Conservation (phyloP, 1,140 invertebrate genomes). For the Rhyacophila brunnea region DNA sequence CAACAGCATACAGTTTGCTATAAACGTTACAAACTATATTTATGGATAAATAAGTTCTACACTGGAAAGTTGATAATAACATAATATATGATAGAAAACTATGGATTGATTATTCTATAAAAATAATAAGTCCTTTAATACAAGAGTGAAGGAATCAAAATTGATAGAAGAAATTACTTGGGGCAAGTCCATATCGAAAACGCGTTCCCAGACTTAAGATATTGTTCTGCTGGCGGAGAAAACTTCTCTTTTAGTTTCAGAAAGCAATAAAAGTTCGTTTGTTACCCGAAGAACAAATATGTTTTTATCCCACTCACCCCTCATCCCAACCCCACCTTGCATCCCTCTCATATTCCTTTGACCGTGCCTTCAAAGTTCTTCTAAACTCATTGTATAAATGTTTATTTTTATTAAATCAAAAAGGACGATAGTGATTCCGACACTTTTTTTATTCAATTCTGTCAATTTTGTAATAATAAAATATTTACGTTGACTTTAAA, state of each 20-base stretch:
- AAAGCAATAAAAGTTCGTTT: constrained; percentile 37
- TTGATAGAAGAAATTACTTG: constrained; percentile 13
- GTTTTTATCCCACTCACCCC: constrained; percentile 10
- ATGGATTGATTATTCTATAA: no score
- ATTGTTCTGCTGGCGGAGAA: constrained; percentile 21
- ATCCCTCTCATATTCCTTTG: constrained; percentile 13
- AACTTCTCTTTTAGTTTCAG: constrained; percentile 30
- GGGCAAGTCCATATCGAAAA: background rate
- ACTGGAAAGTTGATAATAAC: no score
- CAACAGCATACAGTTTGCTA: no score
- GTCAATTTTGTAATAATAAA: no score
- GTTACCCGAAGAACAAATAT: constrained; percentile 34
- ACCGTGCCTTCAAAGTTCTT: constrained; percentile 8
- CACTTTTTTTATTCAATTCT: no score
- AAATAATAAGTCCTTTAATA: no score
- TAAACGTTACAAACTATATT: no score
- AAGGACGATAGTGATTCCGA: background rate
- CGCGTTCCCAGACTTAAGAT: constrained; percentile 27
- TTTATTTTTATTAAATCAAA: constrained; percentile 23
- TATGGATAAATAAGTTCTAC: no score
- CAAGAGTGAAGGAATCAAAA: constrained; percentile 5
- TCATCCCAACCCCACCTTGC: background rate
- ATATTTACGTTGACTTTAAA: no score
- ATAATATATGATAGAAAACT: no score
- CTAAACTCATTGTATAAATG: constrained; percentile 23